phyloP scores from a whole-genome alignment of 2,888 invertebrate genomes.

The Drosophila niveifrons region DNA sequence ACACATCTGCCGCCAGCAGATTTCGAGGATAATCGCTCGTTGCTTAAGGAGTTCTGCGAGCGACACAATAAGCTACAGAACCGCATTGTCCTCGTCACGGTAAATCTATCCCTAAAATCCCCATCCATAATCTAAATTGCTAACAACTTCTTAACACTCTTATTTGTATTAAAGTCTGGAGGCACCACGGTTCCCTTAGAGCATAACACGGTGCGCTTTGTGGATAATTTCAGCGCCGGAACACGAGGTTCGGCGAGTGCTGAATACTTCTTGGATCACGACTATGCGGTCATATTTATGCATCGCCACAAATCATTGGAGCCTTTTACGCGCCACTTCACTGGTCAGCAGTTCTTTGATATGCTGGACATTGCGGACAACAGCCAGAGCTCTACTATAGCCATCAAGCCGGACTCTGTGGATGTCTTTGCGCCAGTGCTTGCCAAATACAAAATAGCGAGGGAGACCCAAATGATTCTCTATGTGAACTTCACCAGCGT shows the following conservation, averaged over 20 bases:
- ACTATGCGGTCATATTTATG: conserved; percentile 97
- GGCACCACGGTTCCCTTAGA: conserved; percentile 99
- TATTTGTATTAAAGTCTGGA: conserved; percentile 89
- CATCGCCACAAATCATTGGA: conserved; percentile 95
- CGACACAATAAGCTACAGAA: conserved; percentile 89
- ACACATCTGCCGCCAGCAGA: conserved; percentile 91
- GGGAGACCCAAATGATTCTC: conserved; percentile 90
- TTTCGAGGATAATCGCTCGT: conserved; percentile 90
- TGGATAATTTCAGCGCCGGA: conserved; percentile 99
- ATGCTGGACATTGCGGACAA: conserved; percentile 88
- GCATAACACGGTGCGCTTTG: conserved; percentile 98
- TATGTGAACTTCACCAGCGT: conserved; percentile 93
- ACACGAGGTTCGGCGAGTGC: conserved; percentile 97
- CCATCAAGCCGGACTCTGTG: conserved; percentile 90
- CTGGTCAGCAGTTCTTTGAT: conserved; percentile 91
- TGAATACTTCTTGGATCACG: conserved; percentile 95
- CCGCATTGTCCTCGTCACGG: conserved; percentile 92
- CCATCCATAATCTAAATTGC: conserved; percentile 1
- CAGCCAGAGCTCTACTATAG: conserved; percentile 89
- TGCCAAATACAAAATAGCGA: conserved; percentile 92
- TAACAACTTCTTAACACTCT: conserved; percentile 27
- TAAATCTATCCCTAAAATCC: conserved; percentile 85
- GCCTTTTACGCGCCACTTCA: conserved; percentile 96
- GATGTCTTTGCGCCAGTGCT: conserved; percentile 90
- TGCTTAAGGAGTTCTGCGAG: conserved; percentile 91